Evolutionary conservation across 2,113 vertebrate genomes (phyloP).

Genomic region (Tragulus kanchil): DNA sequence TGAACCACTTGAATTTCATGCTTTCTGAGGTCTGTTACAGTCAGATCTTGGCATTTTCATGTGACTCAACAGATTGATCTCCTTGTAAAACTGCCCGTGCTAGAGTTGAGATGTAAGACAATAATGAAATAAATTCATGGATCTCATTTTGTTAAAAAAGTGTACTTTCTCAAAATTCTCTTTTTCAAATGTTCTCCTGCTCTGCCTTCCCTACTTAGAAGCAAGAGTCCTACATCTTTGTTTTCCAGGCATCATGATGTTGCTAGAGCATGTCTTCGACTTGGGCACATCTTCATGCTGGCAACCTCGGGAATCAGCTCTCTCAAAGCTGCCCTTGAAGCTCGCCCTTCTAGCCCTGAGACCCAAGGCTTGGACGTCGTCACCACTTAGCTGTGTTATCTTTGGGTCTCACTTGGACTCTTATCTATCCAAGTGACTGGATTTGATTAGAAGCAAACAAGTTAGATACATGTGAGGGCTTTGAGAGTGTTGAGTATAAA

Average conservation of each 20-base stretch:
- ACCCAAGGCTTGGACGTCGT: background rate
- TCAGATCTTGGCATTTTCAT: background rate
- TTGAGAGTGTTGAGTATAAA: background rate
- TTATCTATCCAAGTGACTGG: slow-evolving; percentile 36
- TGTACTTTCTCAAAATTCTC: background rate
- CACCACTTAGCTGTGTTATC: background rate
- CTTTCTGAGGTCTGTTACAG: background rate
- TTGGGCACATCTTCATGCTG: background rate
- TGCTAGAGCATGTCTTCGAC: background rate
- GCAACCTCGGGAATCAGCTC: background rate
- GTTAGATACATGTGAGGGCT: background rate
- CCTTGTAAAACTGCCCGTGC: background rate
- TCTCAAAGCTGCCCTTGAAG: background rate
- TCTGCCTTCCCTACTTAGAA: background rate
- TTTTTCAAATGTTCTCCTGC: background rate
- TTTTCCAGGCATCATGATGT: background rate
- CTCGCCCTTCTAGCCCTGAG: background rate
- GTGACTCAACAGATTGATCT: background rate
- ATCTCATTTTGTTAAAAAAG: slow-evolving; percentile 5
- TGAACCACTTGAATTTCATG: background rate
- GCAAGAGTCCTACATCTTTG: background rate
- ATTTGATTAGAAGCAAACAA: slow-evolving; percentile 11
- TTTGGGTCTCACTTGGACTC: background rate
- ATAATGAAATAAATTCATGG: background rate
- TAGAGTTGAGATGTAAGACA: background rate